phyloP scores from a whole-genome alignment of 2,797 vertebrate species.

The Tadarida brasiliensis region DNA sequence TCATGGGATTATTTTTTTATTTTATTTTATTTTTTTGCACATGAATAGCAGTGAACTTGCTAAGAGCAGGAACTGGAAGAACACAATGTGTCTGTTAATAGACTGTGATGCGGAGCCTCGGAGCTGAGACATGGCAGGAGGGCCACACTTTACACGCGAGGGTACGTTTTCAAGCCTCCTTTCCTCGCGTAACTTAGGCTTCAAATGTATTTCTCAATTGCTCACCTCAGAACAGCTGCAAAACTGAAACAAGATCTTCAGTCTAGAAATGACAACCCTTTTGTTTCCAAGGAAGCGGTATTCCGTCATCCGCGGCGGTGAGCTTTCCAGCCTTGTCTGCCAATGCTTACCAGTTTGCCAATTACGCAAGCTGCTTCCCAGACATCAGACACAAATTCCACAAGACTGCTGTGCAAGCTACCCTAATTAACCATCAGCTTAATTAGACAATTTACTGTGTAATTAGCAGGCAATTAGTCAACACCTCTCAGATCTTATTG shows the following conservation, averaged over 20 bases:
- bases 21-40: not conserved
- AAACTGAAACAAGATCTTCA: slow-evolving; percentile 86
- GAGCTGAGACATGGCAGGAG: not conserved
- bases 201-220: slow-evolving; percentile 69
- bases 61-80: not conserved
- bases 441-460: slow-evolving; percentile 99
- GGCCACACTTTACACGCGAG: not conserved
- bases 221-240: slow-evolving; percentile 77
- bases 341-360: slow-evolving; percentile 93
- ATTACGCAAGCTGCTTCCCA: slow-evolving; percentile 94
- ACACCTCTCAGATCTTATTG: slow-evolving; percentile 96
- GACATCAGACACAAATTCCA: slow-evolving; percentile 94
- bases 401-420: slow-evolving; percentile 95
- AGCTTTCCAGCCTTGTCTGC: slow-evolving; percentile 89
- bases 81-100: not conserved
- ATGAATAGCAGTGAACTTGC: slow-evolving; percentile 7
- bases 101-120: not conserved
- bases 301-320: slow-evolving; percentile 89
- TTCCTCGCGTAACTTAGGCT: slow-evolving; percentile 73
- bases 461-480: slow-evolving; percentile 99
- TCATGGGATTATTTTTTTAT: not conserved
- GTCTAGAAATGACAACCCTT: slow-evolving; percentile 86
- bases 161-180: slow-evolving; percentile 34
- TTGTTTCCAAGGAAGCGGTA: slow-evolving; percentile 87
- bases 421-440: slow-evolving; percentile 97